Evolutionary conservation across 2,113 vertebrate genomes (phyloP).

Genomic region (Myocastor coypus): DNA sequence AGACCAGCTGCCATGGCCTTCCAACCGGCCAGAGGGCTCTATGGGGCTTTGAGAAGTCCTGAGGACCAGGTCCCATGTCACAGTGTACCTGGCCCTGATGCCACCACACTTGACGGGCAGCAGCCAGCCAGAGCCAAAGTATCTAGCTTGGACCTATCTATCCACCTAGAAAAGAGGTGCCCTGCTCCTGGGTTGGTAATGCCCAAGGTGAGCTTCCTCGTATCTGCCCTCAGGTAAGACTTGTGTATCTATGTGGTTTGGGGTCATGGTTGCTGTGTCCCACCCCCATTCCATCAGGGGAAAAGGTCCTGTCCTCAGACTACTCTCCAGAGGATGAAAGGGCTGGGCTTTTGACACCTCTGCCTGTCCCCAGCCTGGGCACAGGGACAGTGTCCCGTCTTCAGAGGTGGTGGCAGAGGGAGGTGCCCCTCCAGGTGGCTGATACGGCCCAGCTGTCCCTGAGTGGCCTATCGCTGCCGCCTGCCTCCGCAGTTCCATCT

Average conservation of each 20-base stretch:
- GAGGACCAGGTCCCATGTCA: neutral
- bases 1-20: fast-evolving
- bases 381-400: constrained; percentile 73
- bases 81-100: too few relatives aligned
- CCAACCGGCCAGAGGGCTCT: neutral
- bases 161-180: neutral
- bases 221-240: neutral
- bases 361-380: neutral
- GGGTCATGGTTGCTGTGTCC: neutral
- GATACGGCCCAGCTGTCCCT: neutral
- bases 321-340: constrained; percentile 59
- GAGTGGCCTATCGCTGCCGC: neutral
- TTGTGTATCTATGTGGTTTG: too few relatives aligned
- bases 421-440: constrained; percentile 71
- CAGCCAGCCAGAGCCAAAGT: neutral
- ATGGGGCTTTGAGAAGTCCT: neutral
- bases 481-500: constrained; percentile 32
- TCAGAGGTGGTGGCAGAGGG: neutral
- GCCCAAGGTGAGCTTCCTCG: neutral
- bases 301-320: neutral
- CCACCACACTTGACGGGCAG: neutral
- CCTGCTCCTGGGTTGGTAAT: neutral
- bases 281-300: neutral
- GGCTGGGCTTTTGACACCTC: neutral
- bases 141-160: neutral